Conservation (phyloP, 2,888 invertebrate genomes). For the Autographa pulchrina region DNA sequence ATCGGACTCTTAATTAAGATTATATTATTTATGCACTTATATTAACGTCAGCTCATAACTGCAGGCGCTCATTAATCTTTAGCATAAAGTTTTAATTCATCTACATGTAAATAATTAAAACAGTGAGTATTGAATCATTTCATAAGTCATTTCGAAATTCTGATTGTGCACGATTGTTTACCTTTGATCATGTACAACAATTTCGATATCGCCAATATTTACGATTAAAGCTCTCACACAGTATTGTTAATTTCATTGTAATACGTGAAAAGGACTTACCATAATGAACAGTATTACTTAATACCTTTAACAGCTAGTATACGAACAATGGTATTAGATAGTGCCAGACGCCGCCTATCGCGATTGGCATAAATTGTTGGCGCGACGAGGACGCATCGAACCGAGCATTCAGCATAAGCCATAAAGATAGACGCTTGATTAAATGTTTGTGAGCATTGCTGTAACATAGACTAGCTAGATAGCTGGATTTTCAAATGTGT, state of each 20-base stretch:
- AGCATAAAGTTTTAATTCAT: not conserved
- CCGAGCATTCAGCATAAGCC: slow-evolving; percentile 22
- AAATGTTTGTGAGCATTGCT: slow-evolving; percentile 25
- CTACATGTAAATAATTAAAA: not conserved
- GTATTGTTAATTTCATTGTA: too few relatives aligned
- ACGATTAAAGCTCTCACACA: too few relatives aligned
- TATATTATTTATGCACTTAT: slow-evolving; percentile 48
- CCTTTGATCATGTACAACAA: too few relatives aligned
- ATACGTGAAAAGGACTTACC: not conserved
- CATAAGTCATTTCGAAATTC: not conserved
- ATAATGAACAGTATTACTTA: slow-evolving; percentile 38
- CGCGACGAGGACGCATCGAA: slow-evolving; percentile 27
- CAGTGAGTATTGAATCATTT: not conserved
- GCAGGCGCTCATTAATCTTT: slow-evolving; percentile 45
- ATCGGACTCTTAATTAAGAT: slow-evolving; percentile 37
- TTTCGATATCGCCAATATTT: too few relatives aligned
- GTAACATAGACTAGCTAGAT: slow-evolving; percentile 3
- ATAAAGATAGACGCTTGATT: slow-evolving; percentile 46
- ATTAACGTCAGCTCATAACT: slow-evolving; percentile 29
- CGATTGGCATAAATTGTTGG: slow-evolving; percentile 35
- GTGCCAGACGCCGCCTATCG: slow-evolving; percentile 22
- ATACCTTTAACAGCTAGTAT: slow-evolving; percentile 43
- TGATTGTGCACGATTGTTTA: too few relatives aligned
- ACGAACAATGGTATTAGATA: slow-evolving; percentile 41
- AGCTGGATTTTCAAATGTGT: not conserved